phyloP scores from a whole-genome alignment of 1,140 invertebrate genomes.

The Formica exsecta region DNA sequence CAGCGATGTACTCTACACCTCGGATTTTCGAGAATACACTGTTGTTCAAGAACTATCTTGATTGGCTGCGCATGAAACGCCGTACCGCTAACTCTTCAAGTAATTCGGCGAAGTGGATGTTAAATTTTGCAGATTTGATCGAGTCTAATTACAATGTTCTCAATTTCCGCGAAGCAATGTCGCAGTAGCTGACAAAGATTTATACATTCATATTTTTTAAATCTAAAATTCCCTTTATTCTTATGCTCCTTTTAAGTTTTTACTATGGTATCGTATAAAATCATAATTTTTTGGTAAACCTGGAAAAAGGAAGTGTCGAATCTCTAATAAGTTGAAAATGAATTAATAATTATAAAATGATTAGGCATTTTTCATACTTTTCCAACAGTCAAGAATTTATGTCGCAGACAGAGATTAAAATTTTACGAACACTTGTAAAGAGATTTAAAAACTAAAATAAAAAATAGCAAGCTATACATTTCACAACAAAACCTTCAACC shows the following conservation, averaged over 20 bases:
- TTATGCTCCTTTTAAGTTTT: not conserved
- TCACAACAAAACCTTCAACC: not conserved
- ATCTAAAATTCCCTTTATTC: slow-evolving; percentile 11
- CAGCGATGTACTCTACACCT: slow-evolving; percentile 9
- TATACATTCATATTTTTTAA: not conserved
- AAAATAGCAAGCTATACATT: not conserved
- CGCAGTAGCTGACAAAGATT: slow-evolving; percentile 37
- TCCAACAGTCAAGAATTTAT: not conserved
- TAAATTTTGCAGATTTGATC: slow-evolving; percentile 33
- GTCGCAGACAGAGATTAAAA: not conserved
- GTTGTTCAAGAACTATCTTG: slow-evolving; percentile 41
- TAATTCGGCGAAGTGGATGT: slow-evolving; percentile 35
- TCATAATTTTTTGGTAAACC: not conserved
- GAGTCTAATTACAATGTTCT: slow-evolving; percentile 34
- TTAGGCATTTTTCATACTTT: too few species aligned
- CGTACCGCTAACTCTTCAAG: slow-evolving; percentile 36
- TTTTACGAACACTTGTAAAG: not conserved
- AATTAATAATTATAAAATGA: slow-evolving; percentile 16
- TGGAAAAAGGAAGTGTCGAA: not conserved
- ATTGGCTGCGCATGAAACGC: slow-evolving; percentile 38
- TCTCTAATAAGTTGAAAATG: not conserved
- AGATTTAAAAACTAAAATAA: slow-evolving; percentile 4
- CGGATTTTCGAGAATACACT: slow-evolving; percentile 56
- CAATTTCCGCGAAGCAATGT: slow-evolving; percentile 51
- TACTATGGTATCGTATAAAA: not conserved